A percentile compares a stretch with the other conserved stretches of the same genome.
Evolutionary conservation across 2,888 invertebrate genomes (phyloP).

Genomic region (Leptinotarsa juncta): DNA sequence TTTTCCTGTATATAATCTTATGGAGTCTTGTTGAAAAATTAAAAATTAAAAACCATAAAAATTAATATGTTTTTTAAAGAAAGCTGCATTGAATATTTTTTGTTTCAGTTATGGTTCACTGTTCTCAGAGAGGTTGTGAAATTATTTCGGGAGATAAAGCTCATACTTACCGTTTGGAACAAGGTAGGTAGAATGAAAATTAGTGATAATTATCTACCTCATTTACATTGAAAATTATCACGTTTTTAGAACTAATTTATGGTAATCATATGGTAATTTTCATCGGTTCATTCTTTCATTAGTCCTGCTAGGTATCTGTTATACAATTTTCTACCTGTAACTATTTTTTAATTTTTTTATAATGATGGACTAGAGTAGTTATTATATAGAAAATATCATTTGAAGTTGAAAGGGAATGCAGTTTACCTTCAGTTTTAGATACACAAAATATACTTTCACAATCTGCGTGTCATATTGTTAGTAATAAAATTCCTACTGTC

Average conservation of each 20-base stretch:
- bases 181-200: slow-evolving; percentile 67
- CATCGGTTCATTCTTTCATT: not conserved
- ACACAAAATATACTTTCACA: too few species aligned
- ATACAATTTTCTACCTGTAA: not conserved
- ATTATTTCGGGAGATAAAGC: slow-evolving; percentile 86
- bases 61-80: not conserved
- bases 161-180: slow-evolving; percentile 90
- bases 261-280: not conserved
- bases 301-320: not conserved
- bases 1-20: too few species aligned
- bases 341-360: not conserved
- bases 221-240: not conserved
- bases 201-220: not conserved
- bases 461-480: too few species aligned
- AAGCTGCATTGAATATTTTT: not conserved
- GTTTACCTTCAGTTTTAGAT: not conserved
- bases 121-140: slow-evolving; percentile 86
- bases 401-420: not conserved
- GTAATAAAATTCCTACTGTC: too few species aligned
- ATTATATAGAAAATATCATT: not conserved
- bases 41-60: too few species aligned
- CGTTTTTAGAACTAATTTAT: not conserved
- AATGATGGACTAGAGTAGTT: too few species aligned
- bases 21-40: too few species aligned
- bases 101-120: slow-evolving; percentile 84